Conservation (phyloP, 2,113 vertebrate species). For the Glaucomys volans region DNA sequence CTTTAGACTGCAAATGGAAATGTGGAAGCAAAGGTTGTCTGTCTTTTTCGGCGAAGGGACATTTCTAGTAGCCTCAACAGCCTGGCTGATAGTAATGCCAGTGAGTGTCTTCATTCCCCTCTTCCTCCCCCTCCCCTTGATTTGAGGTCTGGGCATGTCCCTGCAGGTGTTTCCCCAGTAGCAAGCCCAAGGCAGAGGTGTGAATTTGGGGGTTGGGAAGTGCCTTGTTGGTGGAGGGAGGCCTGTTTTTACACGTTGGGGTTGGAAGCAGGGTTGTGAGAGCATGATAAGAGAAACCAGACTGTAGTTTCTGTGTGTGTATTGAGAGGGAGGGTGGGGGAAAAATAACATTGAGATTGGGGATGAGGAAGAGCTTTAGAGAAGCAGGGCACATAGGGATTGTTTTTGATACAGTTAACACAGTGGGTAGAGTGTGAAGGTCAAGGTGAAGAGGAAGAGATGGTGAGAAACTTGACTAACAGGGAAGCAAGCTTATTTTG, state of each 20-base stretch:
- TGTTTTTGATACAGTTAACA: not conserved
- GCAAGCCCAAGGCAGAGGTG: constrained; percentile 65
- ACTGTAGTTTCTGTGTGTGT: not conserved
- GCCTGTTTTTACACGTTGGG: constrained; percentile 72
- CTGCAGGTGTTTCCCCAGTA: constrained; percentile 82
- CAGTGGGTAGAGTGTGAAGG: not conserved
- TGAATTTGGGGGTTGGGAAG: constrained; percentile 61
- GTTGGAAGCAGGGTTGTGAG: not conserved
- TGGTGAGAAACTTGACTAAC: not conserved
- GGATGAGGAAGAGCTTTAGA: not conserved
- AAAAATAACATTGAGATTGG: not conserved
- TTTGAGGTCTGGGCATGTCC: constrained; percentile 78
- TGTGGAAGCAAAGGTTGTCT: constrained; percentile 96
- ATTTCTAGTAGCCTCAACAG: constrained; percentile 96
- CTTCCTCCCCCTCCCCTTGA: not conserved
- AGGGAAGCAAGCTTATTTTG: not conserved
- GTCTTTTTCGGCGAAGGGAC: constrained; percentile 94
- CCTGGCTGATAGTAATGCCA: constrained; percentile 95
- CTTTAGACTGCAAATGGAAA: constrained; percentile 95
- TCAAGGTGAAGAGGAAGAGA: constrained; percentile 30
- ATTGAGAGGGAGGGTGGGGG: not conserved
- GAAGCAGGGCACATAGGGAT: not conserved
- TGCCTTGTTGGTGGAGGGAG: constrained; percentile 10
- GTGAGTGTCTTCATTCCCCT: constrained; percentile 86
- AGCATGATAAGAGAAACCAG: constrained; percentile 48